Evolutionary conservation across 2,797 vertebrate species (phyloP).

Genomic region (Betta splendens): DNA sequence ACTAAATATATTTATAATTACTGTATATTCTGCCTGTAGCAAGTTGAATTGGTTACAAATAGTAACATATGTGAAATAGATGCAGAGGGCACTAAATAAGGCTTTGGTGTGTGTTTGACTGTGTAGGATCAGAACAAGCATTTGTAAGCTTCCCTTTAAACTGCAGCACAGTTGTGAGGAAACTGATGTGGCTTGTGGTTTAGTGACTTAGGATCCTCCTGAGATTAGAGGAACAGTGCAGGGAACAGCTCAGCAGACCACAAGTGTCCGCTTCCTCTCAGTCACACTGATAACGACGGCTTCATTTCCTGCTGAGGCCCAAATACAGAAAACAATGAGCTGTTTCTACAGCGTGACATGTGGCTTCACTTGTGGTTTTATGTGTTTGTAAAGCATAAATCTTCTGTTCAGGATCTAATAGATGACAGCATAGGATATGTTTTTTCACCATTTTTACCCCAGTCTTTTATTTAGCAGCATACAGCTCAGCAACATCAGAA

Average conservation of each 20-base stretch:
- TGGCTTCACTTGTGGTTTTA: constrained; percentile 2
- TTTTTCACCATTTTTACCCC: neutral
- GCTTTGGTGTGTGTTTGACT: neutral
- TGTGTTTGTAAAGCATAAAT: neutral
- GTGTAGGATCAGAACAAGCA: neutral
- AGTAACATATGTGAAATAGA: neutral
- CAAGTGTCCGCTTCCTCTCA: constrained; percentile 44
- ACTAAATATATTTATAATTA: too few relatives aligned
- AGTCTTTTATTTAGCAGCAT: neutral
- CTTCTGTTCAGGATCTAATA: neutral
- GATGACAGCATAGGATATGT: neutral
- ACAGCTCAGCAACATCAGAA: neutral
- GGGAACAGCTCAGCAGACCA: constrained; percentile 15
- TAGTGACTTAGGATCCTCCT: constrained; percentile 42
- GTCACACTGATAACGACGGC: constrained; percentile 29
- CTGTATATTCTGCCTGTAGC: too few relatives aligned
- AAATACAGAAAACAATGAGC: constrained; percentile 28
- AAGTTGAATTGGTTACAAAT: too few relatives aligned
- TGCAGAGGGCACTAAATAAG: neutral
- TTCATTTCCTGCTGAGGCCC: constrained; percentile 52
- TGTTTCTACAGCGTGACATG: neutral
- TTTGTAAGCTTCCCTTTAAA: neutral
- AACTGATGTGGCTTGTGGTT: constrained; percentile 45
- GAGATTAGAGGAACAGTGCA: constrained; percentile 25
- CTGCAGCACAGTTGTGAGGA: neutral